Percentiles rank a stretch among this genome's conserved stretches.
These are phyloP conservation scores for Drosophila melanica DNA, from an alignment of 1,140 invertebrate species.

Conservation along the genomic window DNA sequence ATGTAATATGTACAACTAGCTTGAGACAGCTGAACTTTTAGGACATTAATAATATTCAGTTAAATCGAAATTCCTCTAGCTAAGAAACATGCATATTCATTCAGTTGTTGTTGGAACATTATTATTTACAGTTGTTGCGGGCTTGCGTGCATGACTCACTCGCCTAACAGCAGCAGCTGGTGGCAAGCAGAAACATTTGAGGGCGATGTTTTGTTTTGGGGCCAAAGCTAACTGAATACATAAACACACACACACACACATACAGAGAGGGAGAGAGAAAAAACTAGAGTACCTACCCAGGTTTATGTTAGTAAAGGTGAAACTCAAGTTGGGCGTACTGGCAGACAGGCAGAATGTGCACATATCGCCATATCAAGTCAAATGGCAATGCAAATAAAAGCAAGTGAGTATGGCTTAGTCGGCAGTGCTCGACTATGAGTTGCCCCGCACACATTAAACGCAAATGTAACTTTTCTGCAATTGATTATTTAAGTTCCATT, in stretches of 20 bases:
- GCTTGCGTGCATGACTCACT: slow-evolving; percentile 74
- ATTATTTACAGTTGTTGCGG: slow-evolving; percentile 53
- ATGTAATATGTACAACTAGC: slow-evolving; percentile 25
- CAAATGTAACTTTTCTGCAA: too few species aligned
- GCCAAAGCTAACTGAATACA: slow-evolving; percentile 35
- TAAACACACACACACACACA: slow-evolving; percentile 14
- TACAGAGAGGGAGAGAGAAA: not conserved
- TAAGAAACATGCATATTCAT: slow-evolving; percentile 23
- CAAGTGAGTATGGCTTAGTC: not conserved
- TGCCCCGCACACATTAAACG: too few species aligned
- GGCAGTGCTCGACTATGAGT: too few species aligned
- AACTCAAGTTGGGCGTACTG: slow-evolving; percentile 38
- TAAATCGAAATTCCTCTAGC: slow-evolving; percentile 37
- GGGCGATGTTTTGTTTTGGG: slow-evolving; percentile 49
- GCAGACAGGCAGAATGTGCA: slow-evolving; percentile 8
- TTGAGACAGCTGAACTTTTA: slow-evolving; percentile 33
- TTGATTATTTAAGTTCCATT: too few species aligned
- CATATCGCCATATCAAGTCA: slow-evolving; percentile 36
- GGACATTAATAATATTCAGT: slow-evolving; percentile 38
- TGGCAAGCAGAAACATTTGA: slow-evolving; percentile 39
- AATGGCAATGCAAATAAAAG: slow-evolving; percentile 41
- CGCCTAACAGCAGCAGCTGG: slow-evolving; percentile 51
- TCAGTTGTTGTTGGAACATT: slow-evolving; percentile 13
- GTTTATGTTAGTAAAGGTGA: slow-evolving; percentile 24
- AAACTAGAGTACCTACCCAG: slow-evolving; percentile 20